Conservation (phyloP, 23 tunicate genomes). For the Ascidia mentula region DNA sequence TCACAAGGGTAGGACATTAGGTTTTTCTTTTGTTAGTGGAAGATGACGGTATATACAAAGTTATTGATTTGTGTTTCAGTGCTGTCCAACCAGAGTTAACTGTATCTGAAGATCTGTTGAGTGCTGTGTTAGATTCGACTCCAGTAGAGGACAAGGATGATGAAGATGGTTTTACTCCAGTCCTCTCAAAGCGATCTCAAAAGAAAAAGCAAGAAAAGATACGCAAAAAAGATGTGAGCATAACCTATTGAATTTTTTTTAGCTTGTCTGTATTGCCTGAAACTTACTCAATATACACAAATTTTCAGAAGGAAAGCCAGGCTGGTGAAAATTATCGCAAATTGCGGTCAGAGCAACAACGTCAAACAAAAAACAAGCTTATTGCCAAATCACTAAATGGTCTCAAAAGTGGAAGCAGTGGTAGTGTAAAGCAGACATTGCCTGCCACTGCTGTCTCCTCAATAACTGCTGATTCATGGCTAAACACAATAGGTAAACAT, state of each 20-base stretch:
- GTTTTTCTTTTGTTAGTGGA: too few species aligned
- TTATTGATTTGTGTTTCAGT: background rate
- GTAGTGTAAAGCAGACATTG: constrained; percentile 49
- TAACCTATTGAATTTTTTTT: background rate
- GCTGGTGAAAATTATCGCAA: constrained; percentile 37
- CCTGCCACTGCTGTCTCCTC: constrained; percentile 14
- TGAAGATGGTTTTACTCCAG: constrained; percentile 91
- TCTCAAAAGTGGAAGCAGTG: constrained; percentile 44
- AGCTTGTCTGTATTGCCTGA: background rate
- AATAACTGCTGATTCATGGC: constrained; percentile 9
- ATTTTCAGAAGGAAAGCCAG: constrained; percentile 43
- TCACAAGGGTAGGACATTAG: constrained; percentile 24
- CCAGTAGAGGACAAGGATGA: constrained; percentile 39
- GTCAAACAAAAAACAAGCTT: constrained; percentile 50
- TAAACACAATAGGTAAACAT: background rate
- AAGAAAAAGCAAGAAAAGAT: constrained; percentile 67
- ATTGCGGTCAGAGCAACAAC: constrained; percentile 62
- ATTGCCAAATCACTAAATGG: constrained; percentile 43
- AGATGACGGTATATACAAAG: too few species aligned
- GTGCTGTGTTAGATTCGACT: constrained; percentile 5
- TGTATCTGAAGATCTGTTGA: constrained; percentile 22
- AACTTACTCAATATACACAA: background rate
- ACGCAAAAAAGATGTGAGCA: constrained; percentile 76
- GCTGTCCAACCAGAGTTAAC: background rate
- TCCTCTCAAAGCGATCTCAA: constrained; percentile 70